Conservation (phyloP, 2,113 vertebrate genomes). For the Syngnathoides biaculeatus region DNA sequence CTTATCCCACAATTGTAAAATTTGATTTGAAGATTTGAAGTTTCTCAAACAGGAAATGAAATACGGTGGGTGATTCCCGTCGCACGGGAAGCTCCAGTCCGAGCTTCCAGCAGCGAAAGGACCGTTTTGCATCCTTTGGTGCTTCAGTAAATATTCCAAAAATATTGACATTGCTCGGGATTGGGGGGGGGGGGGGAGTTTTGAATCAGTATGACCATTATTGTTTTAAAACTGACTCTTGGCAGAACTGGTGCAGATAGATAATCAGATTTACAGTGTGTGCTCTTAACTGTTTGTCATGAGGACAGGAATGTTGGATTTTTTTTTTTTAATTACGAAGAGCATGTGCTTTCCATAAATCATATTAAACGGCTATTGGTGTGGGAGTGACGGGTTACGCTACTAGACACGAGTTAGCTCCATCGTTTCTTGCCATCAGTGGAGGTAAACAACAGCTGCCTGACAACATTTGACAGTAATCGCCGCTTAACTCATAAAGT, state of each 20-base stretch:
- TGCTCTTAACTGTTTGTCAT: not conserved
- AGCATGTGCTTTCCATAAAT: not conserved
- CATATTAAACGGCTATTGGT: not conserved
- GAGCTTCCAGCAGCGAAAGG: not conserved
- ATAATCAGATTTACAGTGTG: not conserved
- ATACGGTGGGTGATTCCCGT: not conserved
- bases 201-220: no score
- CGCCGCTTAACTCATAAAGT: not conserved
- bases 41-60: not conserved
- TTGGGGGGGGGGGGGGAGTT: no score
- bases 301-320: not conserved
- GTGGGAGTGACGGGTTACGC: not conserved
- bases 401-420: not conserved
- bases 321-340: not conserved
- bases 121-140: not conserved
- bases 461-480: not conserved
- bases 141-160: not conserved
- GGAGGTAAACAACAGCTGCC: not conserved
- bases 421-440: not conserved
- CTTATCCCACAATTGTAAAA: not conserved
- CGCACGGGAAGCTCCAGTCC: not conserved
- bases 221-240: not conserved
- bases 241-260: not conserved
- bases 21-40: not conserved
- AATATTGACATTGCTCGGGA: not conserved